Conservation (phyloP, 2,888 invertebrate species). For the Synergus japonicus region DNA sequence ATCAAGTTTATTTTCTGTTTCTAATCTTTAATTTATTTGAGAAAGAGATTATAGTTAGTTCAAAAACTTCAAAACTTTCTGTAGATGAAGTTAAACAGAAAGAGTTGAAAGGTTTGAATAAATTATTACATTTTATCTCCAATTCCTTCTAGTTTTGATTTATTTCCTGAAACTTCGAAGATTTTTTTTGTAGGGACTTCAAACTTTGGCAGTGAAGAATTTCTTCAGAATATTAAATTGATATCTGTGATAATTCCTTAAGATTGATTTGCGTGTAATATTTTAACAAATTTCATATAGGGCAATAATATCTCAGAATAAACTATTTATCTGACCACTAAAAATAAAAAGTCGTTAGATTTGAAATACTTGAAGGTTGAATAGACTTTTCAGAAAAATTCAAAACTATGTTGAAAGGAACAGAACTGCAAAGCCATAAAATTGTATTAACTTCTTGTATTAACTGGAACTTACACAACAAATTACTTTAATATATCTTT, state of each 20-base stretch:
- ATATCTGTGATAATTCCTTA: neutral
- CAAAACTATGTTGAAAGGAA: neutral
- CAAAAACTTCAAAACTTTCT: neutral
- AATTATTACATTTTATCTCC: neutral
- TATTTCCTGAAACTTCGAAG: neutral
- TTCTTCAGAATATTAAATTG: neutral
- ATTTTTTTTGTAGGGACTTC: neutral
- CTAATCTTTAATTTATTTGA: neutral
- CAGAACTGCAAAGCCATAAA: neutral
- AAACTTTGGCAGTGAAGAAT: neutral
- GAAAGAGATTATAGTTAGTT: neutral
- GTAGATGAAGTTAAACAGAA: neutral
- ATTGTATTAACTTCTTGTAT: neutral
- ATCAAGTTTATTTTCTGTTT: neutral
- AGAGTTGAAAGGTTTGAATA: neutral
- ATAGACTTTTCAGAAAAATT: neutral
- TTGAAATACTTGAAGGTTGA: neutral
- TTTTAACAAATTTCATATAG: neutral
- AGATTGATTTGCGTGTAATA: neutral
- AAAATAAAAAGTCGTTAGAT: neutral
- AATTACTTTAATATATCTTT: conserved; percentile 9
- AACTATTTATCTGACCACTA: neutral
- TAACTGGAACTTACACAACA: neutral
- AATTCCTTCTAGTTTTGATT: neutral
- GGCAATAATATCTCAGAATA: neutral